Evolutionary conservation across 1,140 invertebrate species (phyloP).

Genomic region (Forficula auricularia): DNA sequence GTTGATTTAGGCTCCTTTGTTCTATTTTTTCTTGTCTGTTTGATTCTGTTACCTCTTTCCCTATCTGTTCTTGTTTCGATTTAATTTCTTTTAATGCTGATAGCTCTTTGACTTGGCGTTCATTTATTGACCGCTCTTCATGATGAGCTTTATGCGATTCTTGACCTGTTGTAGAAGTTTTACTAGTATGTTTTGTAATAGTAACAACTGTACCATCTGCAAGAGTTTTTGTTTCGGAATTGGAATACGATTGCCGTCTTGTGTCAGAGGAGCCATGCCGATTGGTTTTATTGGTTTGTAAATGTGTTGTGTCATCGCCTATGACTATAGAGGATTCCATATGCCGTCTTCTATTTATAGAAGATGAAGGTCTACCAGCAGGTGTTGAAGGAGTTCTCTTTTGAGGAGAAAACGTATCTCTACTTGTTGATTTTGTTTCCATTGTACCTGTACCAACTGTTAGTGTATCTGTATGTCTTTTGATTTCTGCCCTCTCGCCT

Average conservation of each 20-base stretch:
- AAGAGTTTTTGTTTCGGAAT: conserved; percentile 26
- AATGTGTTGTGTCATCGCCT: conserved; percentile 32
- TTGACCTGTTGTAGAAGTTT: too few relatives aligned
- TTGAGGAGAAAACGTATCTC: conserved; percentile 28
- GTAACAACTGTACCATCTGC: conserved; percentile 33
- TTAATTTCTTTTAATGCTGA: conserved; percentile 12
- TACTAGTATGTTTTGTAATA: conserved; percentile 31
- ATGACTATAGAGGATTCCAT: conserved; percentile 44
- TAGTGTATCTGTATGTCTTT: conserved; percentile 33
- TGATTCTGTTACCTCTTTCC: conserved; percentile 1
- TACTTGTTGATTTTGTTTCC: conserved; percentile 31
- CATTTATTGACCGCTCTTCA: conserved; percentile 2
- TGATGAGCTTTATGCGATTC: too few relatives aligned
- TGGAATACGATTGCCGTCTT: conserved; percentile 21
- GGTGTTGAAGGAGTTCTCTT: conserved; percentile 18
- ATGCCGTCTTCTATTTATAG: conserved; percentile 31
- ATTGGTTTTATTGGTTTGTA: conserved; percentile 38
- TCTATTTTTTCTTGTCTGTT: background rate
- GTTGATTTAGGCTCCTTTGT: background rate
- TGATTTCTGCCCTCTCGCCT: conserved; percentile 35
- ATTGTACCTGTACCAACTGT: conserved; percentile 30
- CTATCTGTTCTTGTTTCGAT: background rate
- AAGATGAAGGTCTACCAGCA: conserved; percentile 10
- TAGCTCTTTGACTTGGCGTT: conserved; percentile 9
- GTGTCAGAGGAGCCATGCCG: conserved; percentile 3